Evolutionary conservation across 2,797 vertebrate species (phyloP).

Genomic region (Cuculus canorus): DNA sequence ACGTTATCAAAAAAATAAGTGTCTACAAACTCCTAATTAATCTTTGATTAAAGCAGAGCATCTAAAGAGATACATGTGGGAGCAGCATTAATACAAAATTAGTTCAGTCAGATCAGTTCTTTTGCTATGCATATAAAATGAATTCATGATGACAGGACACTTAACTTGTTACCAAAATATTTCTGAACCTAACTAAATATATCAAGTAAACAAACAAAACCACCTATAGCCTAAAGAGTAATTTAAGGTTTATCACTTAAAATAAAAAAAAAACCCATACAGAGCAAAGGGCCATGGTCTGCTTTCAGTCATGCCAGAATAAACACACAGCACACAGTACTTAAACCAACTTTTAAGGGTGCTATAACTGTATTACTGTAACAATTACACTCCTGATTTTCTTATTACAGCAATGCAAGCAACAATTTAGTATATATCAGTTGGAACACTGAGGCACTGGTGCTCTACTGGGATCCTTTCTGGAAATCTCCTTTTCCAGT

Average conservation of each 20-base stretch:
- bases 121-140: not conserved
- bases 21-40: constrained; percentile 21
- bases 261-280: not conserved
- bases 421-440: not conserved
- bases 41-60: constrained; percentile 31
- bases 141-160: not conserved
- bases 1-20: not conserved
- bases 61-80: not conserved
- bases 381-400: not conserved
- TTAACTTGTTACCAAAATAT: constrained; percentile 16
- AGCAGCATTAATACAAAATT: constrained; percentile 23
- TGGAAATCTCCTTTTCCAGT: not conserved
- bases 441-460: not conserved
- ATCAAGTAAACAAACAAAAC: not conserved
- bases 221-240: not conserved
- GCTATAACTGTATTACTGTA: not conserved
- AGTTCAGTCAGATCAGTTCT: not conserved
- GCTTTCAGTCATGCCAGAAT: not conserved
- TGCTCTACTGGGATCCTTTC: not conserved
- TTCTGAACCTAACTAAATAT: not conserved
- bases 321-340: not conserved
- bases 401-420: not conserved
- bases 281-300: not conserved
- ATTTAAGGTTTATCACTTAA: not conserved
- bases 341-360: not conserved